phyloP scores from a whole-genome alignment of 2,797 vertebrate genomes.

The Scomberomorus guttatus region DNA sequence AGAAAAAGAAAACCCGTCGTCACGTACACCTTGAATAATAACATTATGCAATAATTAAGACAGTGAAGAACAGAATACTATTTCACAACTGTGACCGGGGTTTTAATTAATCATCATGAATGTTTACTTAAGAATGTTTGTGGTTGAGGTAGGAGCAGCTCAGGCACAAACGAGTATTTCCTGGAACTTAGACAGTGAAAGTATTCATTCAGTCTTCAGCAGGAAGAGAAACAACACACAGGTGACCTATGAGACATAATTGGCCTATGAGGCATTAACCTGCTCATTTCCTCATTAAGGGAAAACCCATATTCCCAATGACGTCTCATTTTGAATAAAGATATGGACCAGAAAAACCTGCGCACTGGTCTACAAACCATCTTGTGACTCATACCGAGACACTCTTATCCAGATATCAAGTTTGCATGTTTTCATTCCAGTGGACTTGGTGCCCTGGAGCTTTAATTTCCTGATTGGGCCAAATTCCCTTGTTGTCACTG shows the following conservation, averaged over 20 bases:
- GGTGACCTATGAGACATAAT: not conserved
- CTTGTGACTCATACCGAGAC: not conserved
- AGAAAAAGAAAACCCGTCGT: not conserved
- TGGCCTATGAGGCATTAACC: not conserved
- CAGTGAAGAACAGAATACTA: not conserved
- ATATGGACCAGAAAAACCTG: not conserved
- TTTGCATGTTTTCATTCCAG: conserved; percentile 32
- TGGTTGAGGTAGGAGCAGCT: not conserved
- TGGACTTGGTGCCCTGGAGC: not conserved
- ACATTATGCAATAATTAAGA: not conserved
- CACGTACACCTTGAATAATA: not conserved
- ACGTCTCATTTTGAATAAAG: not conserved
- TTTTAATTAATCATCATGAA: conserved; percentile 20
- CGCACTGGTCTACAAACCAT: not conserved
- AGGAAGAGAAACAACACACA: conserved; percentile 14
- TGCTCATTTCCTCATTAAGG: conserved; percentile 42
- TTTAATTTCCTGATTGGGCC: conserved; percentile 45
- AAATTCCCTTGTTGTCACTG: conserved; percentile 27
- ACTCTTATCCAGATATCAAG: conserved; percentile 15
- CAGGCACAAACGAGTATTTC: conserved; percentile 15
- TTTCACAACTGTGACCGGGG: not conserved
- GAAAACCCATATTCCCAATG: conserved; percentile 14
- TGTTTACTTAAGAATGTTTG: conserved; percentile 4
- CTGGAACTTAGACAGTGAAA: not conserved
- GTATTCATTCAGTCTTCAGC: fast-evolving